Conservation (phyloP, 2,888 invertebrate species). For the Trachelus stipa region DNA sequence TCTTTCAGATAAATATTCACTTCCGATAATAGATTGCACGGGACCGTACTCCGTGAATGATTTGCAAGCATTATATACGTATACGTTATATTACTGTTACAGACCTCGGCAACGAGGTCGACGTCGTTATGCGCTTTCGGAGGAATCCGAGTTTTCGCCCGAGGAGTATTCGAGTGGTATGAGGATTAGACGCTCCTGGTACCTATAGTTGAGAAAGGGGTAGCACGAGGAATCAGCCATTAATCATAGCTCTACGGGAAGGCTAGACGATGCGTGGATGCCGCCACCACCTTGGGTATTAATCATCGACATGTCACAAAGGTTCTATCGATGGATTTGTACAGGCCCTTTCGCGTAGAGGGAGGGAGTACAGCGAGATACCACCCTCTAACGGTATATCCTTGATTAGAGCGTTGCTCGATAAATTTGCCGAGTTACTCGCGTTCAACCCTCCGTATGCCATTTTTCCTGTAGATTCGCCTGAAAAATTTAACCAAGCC, state of each 20-base stretch:
- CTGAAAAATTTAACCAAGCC: background rate
- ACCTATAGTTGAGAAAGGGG: background rate
- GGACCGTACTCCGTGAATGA: background rate
- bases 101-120: background rate
- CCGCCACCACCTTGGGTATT: conserved; percentile 20
- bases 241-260: conserved; percentile 22
- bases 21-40: background rate
- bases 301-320: conserved; percentile 19
- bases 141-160: background rate
- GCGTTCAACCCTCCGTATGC: background rate
- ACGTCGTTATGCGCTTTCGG: background rate
- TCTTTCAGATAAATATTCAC: background rate
- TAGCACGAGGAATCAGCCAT: conserved; percentile 8
- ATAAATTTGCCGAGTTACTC: background rate
- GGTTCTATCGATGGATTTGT: conserved; percentile 12
- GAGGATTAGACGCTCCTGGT: background rate
- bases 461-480: background rate
- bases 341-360: background rate
- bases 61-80: background rate
- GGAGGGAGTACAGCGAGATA: background rate
- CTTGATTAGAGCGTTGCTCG: background rate
- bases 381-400: background rate
- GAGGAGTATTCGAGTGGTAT: background rate
- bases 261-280: conserved; percentile 12
- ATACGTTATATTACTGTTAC: background rate